Conservation (phyloP, 2,113 vertebrate species). For the Potamarius usumacintae region DNA sequence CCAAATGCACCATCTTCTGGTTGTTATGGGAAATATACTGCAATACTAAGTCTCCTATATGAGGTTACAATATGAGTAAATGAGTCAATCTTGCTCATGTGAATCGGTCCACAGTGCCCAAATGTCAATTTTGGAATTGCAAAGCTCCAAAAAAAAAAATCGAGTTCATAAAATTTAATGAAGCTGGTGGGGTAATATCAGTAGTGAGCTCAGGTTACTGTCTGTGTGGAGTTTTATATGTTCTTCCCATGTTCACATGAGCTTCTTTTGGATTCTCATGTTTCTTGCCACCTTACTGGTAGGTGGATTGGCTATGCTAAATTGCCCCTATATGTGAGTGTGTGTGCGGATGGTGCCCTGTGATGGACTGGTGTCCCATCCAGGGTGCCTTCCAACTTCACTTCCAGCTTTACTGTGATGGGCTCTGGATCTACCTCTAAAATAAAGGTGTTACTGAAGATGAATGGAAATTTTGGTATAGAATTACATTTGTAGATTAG, state of each 20-base stretch:
- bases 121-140: not conserved
- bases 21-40: conserved; percentile 3
- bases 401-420: not conserved
- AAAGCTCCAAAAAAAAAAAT: not conserved
- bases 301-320: not conserved
- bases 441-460: not conserved
- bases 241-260: not conserved
- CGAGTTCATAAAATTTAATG: not conserved
- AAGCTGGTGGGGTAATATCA: not conserved
- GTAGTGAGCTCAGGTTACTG: not conserved
- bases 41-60: not conserved
- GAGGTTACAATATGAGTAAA: not conserved
- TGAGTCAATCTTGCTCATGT: not conserved
- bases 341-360: not conserved
- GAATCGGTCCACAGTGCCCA: not conserved
- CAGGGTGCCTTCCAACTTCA: not conserved
- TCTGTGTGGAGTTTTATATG: not conserved
- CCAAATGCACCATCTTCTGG: not conserved
- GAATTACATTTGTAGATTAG: not conserved
- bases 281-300: not conserved
- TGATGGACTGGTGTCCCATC: not conserved
- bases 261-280: not conserved
- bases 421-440: not conserved
- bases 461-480: not conserved
- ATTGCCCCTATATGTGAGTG: not conserved